phyloP scores from a whole-genome alignment of 1,140 invertebrate genomes.

The Paramacrobiotus metropolitanus region DNA sequence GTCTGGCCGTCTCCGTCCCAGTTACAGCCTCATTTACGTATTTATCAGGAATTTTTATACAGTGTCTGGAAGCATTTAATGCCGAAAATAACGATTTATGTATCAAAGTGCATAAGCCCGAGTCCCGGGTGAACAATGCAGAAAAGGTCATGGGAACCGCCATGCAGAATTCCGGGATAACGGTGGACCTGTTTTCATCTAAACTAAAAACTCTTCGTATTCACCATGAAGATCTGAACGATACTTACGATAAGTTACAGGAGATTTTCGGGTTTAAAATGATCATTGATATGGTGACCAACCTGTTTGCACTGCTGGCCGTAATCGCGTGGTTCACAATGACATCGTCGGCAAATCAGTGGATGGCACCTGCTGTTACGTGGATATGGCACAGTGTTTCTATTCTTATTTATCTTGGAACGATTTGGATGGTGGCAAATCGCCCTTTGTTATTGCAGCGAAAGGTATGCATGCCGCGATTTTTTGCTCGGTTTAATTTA shows the following conservation, averaged over 20 bases:
- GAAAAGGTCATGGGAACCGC: not conserved
- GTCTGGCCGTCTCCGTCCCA: not conserved
- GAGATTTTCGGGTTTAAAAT: not conserved
- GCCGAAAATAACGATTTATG: not conserved
- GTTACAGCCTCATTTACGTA: not conserved
- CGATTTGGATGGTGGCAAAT: not conserved
- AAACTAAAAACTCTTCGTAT: not conserved
- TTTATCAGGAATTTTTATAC: not conserved
- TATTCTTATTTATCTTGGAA: not conserved
- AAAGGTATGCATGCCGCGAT: no score
- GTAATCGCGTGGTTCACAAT: not conserved
- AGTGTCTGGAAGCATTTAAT: not conserved
- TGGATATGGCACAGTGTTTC: not conserved
- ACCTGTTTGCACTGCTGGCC: not conserved
- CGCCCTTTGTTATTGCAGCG: not conserved
- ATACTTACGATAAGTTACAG: not conserved
- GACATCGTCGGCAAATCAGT: not conserved
- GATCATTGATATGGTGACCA: not conserved
- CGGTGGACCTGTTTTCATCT: not conserved
- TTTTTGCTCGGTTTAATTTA: no score
- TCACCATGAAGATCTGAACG: not conserved
- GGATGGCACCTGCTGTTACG: not conserved
- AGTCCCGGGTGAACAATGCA: not conserved
- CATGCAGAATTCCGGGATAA: no score
- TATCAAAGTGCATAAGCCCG: not conserved